These are phyloP conservation scores for Hermaeophaga mercurialis DNA, from an alignment of 2,888 invertebrate genomes.

Conservation along the genomic window DNA sequence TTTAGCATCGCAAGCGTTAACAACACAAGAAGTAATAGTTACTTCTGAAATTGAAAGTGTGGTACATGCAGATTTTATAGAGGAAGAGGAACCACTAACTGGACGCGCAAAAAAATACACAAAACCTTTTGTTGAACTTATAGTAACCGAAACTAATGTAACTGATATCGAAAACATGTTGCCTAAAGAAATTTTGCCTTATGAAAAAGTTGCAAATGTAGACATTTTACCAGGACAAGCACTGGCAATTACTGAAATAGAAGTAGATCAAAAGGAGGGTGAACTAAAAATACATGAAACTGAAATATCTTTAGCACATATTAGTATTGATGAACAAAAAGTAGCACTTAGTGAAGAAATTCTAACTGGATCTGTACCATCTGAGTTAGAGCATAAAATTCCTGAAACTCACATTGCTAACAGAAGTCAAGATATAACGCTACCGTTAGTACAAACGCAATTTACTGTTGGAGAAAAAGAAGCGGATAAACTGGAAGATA, in stretches of 20 bases:
- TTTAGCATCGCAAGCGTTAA: conserved; percentile 56
- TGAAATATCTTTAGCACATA: conserved; percentile 60
- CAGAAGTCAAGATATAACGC: conserved; percentile 57
- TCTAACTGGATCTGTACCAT: conserved; percentile 56
- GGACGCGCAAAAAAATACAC: conserved; percentile 60
- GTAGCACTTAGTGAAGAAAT: conserved; percentile 61
- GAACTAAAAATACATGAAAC: conserved; percentile 55
- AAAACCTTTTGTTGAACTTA: conserved; percentile 59
- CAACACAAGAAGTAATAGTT: conserved; percentile 58
- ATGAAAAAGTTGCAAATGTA: conserved; percentile 62
- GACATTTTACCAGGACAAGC: conserved; percentile 65
- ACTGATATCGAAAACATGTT: conserved; percentile 62
- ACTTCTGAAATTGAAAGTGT: conserved; percentile 59
- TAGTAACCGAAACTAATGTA: conserved; percentile 61
- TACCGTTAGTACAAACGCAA: conserved; percentile 58
- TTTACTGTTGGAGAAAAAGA: conserved; percentile 62
- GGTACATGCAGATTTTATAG: conserved; percentile 57
- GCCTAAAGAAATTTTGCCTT: conserved; percentile 60
- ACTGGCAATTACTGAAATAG: conserved; percentile 65
- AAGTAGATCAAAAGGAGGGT: conserved; percentile 61
- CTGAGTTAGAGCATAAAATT: conserved; percentile 55
- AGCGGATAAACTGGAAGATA: conserved; percentile 54
- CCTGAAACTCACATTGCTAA: conserved; percentile 56
- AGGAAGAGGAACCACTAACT: conserved; percentile 54
- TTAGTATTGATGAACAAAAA: conserved; percentile 60